A percentile compares a stretch with the other conserved stretches of the same genome.
phyloP scores from a whole-genome alignment of 2,113 vertebrate species.

The Nannospalax galili region DNA sequence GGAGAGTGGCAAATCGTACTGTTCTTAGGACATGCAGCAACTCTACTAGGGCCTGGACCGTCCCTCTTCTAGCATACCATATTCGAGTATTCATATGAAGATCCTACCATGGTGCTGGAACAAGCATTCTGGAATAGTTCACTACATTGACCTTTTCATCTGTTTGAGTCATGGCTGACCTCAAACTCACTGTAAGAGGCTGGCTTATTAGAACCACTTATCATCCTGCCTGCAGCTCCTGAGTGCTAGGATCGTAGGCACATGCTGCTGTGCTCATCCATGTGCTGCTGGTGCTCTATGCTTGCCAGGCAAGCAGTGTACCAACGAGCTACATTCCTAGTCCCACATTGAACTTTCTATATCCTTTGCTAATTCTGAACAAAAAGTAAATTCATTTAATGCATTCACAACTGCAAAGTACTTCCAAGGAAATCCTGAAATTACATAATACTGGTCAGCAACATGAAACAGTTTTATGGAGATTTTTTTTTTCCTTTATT shows the following conservation, averaged over 20 bases:
- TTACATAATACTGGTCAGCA: background rate
- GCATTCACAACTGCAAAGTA: background rate
- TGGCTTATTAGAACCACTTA: too few relatives aligned
- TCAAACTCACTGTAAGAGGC: too few relatives aligned
- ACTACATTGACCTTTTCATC: background rate
- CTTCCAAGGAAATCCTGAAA: constrained; percentile 2
- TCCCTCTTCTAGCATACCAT: background rate
- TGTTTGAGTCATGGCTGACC: background rate
- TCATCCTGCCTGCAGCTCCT: background rate
- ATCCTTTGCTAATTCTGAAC: background rate
- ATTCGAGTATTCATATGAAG: background rate
- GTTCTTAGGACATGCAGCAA: background rate
- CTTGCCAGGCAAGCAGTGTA: background rate
- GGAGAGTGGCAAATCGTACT: background rate
- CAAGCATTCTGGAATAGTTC: background rate
- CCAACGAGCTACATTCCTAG: background rate
- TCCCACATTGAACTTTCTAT: background rate
- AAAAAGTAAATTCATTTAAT: background rate
- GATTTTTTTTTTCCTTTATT: constrained; percentile 85
- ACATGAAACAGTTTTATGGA: background rate
- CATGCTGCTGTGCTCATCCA: too few relatives aligned
- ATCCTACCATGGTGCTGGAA: background rate
- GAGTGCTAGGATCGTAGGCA: background rate
- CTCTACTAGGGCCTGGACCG: too few relatives aligned
- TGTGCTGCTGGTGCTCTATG: too few relatives aligned